A percentile compares a stretch with the other conserved stretches of the same genome.
Conservation (phyloP, 2,888 invertebrate species). For the Timema podura region DNA sequence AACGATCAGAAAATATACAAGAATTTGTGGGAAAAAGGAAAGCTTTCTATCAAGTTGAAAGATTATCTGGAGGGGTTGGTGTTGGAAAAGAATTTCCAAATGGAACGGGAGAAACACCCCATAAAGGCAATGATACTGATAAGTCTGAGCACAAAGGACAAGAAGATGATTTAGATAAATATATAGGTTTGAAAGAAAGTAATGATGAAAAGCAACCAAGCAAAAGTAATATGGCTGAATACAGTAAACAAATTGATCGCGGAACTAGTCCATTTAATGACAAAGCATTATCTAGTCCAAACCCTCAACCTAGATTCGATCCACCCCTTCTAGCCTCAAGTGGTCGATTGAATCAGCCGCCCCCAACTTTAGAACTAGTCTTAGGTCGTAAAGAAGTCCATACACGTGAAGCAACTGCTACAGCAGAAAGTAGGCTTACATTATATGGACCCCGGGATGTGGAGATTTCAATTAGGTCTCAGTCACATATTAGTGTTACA, state of each 20-base stretch:
- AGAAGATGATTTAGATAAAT: slow-evolving; percentile 39
- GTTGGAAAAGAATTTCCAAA: slow-evolving; percentile 43
- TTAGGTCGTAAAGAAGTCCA: slow-evolving; percentile 53
- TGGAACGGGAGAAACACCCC: background rate
- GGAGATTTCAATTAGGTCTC: slow-evolving; percentile 52
- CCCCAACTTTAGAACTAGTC: slow-evolving; percentile 48
- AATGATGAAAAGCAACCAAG: slow-evolving; percentile 38
- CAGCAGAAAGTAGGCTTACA: slow-evolving; percentile 51
- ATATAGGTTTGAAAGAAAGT: background rate
- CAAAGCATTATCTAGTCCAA: slow-evolving; percentile 36
- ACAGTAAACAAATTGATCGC: slow-evolving; percentile 38
- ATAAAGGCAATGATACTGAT: slow-evolving; percentile 19
- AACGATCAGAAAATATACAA: too few relatives aligned
- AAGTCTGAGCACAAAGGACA: slow-evolving; percentile 34
- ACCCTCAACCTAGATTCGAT: slow-evolving; percentile 21
- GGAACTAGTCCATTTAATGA: slow-evolving; percentile 46
- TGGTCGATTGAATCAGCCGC: slow-evolving; percentile 22
- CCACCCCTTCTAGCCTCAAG: slow-evolving; percentile 19
- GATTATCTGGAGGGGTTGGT: slow-evolving; percentile 40
- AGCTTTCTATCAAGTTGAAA: slow-evolving; percentile 33
- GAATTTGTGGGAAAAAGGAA: slow-evolving; percentile 21
- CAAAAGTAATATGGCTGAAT: slow-evolving; percentile 9
- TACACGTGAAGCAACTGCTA: slow-evolving; percentile 50
- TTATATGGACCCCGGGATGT: slow-evolving; percentile 52
- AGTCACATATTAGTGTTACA: slow-evolving; percentile 51